Base-by-base conservation (phyloP, 2,888 invertebrate species). In the Lasioglossum leucozonium region DNA sequence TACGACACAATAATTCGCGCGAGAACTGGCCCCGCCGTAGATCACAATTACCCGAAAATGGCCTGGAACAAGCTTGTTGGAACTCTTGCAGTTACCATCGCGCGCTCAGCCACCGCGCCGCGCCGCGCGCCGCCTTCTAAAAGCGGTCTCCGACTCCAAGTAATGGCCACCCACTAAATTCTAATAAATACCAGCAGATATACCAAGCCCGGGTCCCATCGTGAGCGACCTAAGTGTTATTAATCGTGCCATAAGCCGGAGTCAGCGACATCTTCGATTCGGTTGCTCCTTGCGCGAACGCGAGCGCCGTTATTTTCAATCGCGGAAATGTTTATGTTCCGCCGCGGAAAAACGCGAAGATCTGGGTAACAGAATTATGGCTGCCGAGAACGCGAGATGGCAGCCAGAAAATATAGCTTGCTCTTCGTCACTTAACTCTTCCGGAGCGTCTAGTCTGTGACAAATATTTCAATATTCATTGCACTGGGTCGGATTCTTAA, bases 1-100 rank as follows among this genome's bases (percentile, higher is more conserved):
- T 51, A 79, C 84, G 82, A 79, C 84, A 82, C 78, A 79, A 86
- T 81, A 83, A 86, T 77, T 85, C 89, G 85, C 82, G 83, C 88
- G 84, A 84, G 87, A 90, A 87, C 86, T 74, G 84, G 82, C 81
- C 85, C 81, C 82, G 81, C 85, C 91, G 91, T 94, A 93, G 91
- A 91, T 94, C 93, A 94, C 93, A 94, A 94, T 94, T 94, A 94
- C 92, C 92, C 91, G 90, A 88, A 92, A 93, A 93, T 92, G 92
- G 91, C 90, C 88, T 86, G 85, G 87, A 91, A 89, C 90, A 90
- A 88, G 87, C 88, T 89, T 88, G 90, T 91, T 83, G 86, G 85
- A 91, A 92, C 91, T 82, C 85, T 86, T 84, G 88, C 85, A 84
- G 90, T 91, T 91, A 91, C 88, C 89, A 90, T 89, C 90, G 88